Conservation (phyloP, 1,140 invertebrate genomes). For the Goniozus legneri region DNA sequence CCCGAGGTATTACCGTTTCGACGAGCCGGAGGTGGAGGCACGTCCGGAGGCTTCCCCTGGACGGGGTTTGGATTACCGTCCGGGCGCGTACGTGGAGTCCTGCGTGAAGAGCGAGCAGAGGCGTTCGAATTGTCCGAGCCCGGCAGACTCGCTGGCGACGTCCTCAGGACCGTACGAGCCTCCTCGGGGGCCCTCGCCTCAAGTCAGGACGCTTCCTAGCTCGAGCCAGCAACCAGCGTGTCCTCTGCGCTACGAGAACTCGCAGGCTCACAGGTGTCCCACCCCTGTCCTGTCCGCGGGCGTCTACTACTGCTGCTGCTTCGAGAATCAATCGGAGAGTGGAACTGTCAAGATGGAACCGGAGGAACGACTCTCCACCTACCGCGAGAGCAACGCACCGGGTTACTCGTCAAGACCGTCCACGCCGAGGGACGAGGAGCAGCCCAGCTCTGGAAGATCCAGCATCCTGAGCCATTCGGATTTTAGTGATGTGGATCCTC, state of each 20-base stretch:
- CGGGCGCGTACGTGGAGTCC: constrained; percentile 24
- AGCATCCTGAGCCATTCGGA: constrained; percentile 41
- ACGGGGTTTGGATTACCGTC: too few relatives aligned
- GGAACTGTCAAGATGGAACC: neutral
- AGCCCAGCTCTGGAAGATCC: constrained; percentile 30
- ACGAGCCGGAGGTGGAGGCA: too few relatives aligned
- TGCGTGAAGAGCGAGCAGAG: too few relatives aligned
- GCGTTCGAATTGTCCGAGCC: constrained; percentile 39
- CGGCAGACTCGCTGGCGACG: constrained; percentile 38
- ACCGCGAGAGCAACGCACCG: constrained; percentile 2
- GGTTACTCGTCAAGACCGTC: constrained; percentile 26
- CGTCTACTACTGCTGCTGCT: neutral
- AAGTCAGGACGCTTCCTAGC: neutral
- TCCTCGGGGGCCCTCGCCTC: constrained; percentile 24
- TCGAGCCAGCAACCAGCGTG: constrained; percentile 2
- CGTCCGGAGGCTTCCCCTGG: too few relatives aligned
- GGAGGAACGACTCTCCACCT: constrained; percentile 1
- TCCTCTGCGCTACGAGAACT: constrained; percentile 7
- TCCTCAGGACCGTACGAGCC: constrained; percentile 36
- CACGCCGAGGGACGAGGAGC: constrained; percentile 31
- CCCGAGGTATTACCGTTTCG: too few relatives aligned
- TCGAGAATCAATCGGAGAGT: neutral
- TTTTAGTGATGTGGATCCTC: constrained; percentile 41
- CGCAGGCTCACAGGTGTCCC: constrained; percentile 23
- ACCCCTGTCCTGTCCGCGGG: constrained; percentile 19